Evolutionary conservation across 2,888 invertebrate species (phyloP), one percentile per base, ranked within the genome.

Genomic region (Cerastis leucographa): DNA sequence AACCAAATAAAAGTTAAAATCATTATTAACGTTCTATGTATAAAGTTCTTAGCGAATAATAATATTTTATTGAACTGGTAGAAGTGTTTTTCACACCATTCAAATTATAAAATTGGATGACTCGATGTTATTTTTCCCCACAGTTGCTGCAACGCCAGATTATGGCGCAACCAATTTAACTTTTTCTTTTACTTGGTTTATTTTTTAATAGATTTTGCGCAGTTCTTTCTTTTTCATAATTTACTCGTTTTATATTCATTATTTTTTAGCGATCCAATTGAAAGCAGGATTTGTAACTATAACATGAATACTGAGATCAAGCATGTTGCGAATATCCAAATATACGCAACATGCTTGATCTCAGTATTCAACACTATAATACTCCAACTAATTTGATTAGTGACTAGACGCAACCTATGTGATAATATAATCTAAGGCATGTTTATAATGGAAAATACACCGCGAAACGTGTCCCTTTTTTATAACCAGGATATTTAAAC

Each of bases 401-500:
- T 35, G 35, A 61, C 61, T 35, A 35, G 61, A 35, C 35, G 11
- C 9, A 61, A 19, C 4, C 9, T 19, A 42, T n/a, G 42, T 64
- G 14, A 40, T 35, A 40, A 29, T 56, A 22, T 22, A 35, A 5
- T 12, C 5, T 25, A 44, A 14, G n/a, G 5, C 19, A n/a, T 42
- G 9, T 51, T 22, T 51, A 1, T 62, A n/a, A 8, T n/a, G 17
- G 35, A 62, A 44, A 76, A 40, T 54, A 46, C 42, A 61, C 40
- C 29, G 14, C 25, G 9, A 79, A 29, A 46, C n/a, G 11, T 25
- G 54, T n/a, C 40, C 35, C 42, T 78, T 64, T 73, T 78, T 66
- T 78, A 72, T 83, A 64, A 71, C 42, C 14, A 54, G 19, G 25
- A 29, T 59, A 59, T 84, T 56, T 42, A 65, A 65, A 42, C 74